Percentiles rank a stretch among this genome's conserved stretches.
Evolutionary conservation across 1,140 invertebrate genomes (phyloP).

Genomic region (Dermatophagoides farinae): DNA sequence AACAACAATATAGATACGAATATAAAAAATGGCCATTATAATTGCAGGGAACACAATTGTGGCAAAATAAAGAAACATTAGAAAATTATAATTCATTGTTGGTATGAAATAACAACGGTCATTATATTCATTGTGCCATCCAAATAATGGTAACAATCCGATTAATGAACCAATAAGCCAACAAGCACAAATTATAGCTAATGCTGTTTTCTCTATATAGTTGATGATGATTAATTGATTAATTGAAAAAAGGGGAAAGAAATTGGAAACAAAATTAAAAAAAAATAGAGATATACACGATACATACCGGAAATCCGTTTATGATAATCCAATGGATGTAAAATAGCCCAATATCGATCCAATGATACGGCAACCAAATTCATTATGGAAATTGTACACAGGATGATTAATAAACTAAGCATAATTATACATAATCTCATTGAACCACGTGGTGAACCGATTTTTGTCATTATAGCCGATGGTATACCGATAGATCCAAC

Average conservation of each 20-base stretch:
- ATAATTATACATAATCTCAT: slow-evolving; percentile 57
- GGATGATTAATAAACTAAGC: slow-evolving; percentile 58
- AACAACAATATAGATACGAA: slow-evolving; percentile 65
- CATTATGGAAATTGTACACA: slow-evolving; percentile 78
- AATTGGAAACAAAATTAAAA: background rate
- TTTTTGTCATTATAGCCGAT: slow-evolving; percentile 53
- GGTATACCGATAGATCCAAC: slow-evolving; percentile 45
- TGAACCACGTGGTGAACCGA: slow-evolving; percentile 50
- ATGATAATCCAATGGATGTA: slow-evolving; percentile 70
- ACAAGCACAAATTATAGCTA: slow-evolving; percentile 59
- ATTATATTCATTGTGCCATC: slow-evolving; percentile 46
- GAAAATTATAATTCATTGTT: slow-evolving; percentile 67
- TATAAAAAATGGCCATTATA: slow-evolving; percentile 59
- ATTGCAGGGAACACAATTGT: slow-evolving; percentile 68
- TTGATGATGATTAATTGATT: background rate
- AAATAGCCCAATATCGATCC: slow-evolving; percentile 75
- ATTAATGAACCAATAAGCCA: slow-evolving; percentile 57
- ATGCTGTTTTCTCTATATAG: slow-evolving; percentile 10
- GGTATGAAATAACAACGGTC: slow-evolving; percentile 51
- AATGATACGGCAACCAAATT: slow-evolving; percentile 70
- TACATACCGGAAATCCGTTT: slow-evolving; percentile 56
- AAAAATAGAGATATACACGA: slow-evolving; percentile 34
- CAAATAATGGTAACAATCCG: slow-evolving; percentile 58
- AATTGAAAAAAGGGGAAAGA: background rate
- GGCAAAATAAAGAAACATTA: slow-evolving; percentile 65